A percentile compares a stretch with the other conserved stretches of the same genome.
Evolutionary conservation across 2,888 invertebrate species (phyloP).

Genomic region (Conomelus anceps): DNA sequence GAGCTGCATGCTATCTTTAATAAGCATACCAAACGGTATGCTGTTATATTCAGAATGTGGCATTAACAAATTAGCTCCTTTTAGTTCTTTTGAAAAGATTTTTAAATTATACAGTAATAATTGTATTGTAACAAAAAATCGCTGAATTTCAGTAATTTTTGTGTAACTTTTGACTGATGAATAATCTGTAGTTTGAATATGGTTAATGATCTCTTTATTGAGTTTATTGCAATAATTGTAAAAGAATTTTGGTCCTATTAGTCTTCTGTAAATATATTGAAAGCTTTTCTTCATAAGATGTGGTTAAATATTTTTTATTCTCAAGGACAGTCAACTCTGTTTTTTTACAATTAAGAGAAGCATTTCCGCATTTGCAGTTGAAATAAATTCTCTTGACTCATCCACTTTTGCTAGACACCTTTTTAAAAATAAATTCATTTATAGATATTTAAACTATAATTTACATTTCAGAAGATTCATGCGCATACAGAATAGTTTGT

Average conservation of each 20-base stretch:
- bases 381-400: background rate
- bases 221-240: background rate
- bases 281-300: background rate
- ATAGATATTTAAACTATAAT: background rate
- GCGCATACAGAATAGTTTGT: no score
- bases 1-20: background rate
- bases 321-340: background rate
- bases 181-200: background rate
- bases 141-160: background rate
- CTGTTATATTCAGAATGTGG: background rate
- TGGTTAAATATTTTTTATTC: background rate
- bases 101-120: background rate
- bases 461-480: background rate
- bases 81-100: background rate
- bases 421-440: background rate
- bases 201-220: background rate
- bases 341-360: background rate
- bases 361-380: no score
- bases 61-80: background rate
- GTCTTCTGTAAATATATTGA: background rate
- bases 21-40: background rate
- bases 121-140: background rate
- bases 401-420: no score
- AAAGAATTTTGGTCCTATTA: background rate
- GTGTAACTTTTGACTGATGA: background rate